A percentile compares a stretch with the other conserved stretches of the same genome.
These are phyloP conservation scores for Dendrocopos noguchii DNA, from an alignment of 2,113 vertebrate species.

Conservation along the genomic window DNA sequence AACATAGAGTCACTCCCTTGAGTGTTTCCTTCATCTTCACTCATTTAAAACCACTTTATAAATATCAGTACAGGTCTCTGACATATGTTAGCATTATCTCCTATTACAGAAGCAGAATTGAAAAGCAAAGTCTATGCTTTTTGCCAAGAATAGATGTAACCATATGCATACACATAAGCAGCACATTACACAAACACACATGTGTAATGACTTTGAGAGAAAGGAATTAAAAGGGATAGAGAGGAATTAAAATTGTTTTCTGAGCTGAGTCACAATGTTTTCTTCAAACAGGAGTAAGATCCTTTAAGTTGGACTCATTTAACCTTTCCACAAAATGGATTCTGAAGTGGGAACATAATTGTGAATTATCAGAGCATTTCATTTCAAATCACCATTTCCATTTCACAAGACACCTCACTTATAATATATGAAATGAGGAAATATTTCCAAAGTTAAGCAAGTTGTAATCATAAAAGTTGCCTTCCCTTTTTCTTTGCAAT, in stretches of 20 bases:
- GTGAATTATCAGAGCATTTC: background rate
- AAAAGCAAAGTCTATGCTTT: background rate
- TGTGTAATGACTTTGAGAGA: background rate
- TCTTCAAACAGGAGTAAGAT: background rate
- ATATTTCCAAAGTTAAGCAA: background rate
- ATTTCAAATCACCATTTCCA: background rate
- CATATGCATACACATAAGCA: too few species aligned
- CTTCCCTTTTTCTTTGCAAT: background rate
- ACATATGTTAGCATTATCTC: background rate
- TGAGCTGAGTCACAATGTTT: background rate
- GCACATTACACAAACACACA: background rate
- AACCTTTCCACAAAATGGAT: background rate
- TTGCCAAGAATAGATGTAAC: background rate
- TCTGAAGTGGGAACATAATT: background rate
- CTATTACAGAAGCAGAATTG: background rate
- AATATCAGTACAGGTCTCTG: background rate
- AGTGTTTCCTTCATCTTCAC: background rate
- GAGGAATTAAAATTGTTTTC: background rate
- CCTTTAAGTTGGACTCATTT: background rate
- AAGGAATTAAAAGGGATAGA: background rate
- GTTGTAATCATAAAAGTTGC: background rate
- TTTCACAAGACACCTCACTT: background rate
- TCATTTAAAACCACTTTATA: background rate
- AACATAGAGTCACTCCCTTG: background rate
- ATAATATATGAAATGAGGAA: rapidly evolving